Evolutionary conservation across 1,140 invertebrate genomes (phyloP).

Genomic region (Drosophila pectinifera): DNA sequence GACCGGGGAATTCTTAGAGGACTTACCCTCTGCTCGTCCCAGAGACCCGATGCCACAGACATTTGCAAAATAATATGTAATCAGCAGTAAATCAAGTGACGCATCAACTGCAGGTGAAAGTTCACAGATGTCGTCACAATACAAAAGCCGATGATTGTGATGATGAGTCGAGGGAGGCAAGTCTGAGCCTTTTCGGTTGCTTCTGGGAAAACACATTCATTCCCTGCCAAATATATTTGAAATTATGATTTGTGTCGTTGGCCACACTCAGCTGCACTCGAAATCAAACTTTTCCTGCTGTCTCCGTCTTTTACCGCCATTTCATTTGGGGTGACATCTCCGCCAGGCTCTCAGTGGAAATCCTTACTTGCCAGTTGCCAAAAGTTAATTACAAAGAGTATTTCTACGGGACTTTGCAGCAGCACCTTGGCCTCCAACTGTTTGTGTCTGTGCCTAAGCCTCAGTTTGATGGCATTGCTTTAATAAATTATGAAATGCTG

Average conservation of each 20-base stretch:
- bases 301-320: not conserved
- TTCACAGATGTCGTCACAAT: constrained; percentile 40
- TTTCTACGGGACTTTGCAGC: constrained; percentile 35
- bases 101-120: constrained; percentile 61
- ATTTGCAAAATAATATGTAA: constrained; percentile 71
- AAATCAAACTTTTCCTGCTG: not conserved
- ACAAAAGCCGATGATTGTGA: constrained; percentile 15
- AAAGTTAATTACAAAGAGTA: constrained; percentile 75
- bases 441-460: constrained; percentile 35
- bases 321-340: constrained; percentile 34
- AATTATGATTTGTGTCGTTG: constrained; percentile 79
- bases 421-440: constrained; percentile 23
- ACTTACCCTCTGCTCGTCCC: constrained; percentile 4
- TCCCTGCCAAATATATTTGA: constrained; percentile 64
- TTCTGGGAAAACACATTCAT: constrained; percentile 27
- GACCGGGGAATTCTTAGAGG: constrained; percentile 27
- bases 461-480: constrained; percentile 41
- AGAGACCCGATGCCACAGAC: constrained; percentile 42
- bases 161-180: constrained; percentile 28
- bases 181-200: constrained; percentile 11
- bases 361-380: constrained; percentile 59
- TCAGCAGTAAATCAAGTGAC: constrained; percentile 76
- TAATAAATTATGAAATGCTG: constrained; percentile 50
- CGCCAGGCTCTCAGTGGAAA: constrained; percentile 32
- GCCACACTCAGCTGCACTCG: constrained; percentile 53